phyloP scores from a whole-genome alignment of 2,888 invertebrate species.

The Metalampra italica region DNA sequence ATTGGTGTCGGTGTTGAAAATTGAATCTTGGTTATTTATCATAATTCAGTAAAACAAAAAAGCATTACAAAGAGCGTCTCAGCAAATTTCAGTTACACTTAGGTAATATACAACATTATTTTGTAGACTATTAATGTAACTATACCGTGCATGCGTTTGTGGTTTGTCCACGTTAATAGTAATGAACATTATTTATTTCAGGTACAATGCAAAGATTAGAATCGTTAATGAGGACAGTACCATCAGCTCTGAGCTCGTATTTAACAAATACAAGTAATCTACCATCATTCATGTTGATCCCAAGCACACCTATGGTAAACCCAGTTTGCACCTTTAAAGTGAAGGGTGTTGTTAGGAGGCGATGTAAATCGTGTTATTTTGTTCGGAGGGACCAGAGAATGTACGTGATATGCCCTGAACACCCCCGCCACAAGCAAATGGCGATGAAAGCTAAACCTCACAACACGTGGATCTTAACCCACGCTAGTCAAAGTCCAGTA shows the following conservation, averaged over 20 bases:
- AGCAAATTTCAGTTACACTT: too few relatives aligned
- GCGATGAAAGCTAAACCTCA: slow-evolving; percentile 82
- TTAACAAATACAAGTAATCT: slow-evolving; percentile 20
- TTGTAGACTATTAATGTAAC: too few relatives aligned
- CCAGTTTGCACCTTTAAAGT: slow-evolving; percentile 80
- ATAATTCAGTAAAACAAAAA: too few relatives aligned
- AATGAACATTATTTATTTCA: not conserved
- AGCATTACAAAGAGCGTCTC: too few relatives aligned
- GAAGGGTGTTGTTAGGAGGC: slow-evolving; percentile 80
- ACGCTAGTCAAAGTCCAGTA: slow-evolving; percentile 81
- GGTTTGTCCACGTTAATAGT: too few relatives aligned
- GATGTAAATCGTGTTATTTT: slow-evolving; percentile 90
- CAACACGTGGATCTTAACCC: slow-evolving; percentile 86
- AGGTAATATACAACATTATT: too few relatives aligned
- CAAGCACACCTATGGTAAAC: slow-evolving; percentile 41
- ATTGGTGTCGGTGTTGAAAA: too few relatives aligned
- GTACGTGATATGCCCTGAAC: slow-evolving; percentile 86
- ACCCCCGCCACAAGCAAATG: slow-evolving; percentile 91
- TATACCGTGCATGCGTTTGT: too few relatives aligned
- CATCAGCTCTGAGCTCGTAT: slow-evolving; percentile 16
- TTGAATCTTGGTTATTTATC: too few relatives aligned
- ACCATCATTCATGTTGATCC: slow-evolving; percentile 35
- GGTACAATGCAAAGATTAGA: slow-evolving; percentile 39
- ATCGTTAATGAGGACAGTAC: slow-evolving; percentile 37
- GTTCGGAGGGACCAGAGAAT: slow-evolving; percentile 82